Conservation (phyloP, 1,140 invertebrate genomes). For the Notospermus geniculatus region DNA sequence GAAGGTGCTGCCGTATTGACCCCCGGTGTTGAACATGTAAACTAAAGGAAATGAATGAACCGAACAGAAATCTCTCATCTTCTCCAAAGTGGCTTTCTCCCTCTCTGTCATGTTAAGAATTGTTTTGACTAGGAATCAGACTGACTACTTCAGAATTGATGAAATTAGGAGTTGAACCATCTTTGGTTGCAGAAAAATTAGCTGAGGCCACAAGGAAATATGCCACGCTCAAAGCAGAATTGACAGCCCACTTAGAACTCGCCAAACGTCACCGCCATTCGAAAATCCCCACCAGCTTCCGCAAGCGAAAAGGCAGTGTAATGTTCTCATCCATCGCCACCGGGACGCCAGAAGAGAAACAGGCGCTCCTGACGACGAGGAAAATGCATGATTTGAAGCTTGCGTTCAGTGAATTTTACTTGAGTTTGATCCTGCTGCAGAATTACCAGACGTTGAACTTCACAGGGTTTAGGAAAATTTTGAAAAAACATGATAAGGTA, state of each 20-base stretch:
- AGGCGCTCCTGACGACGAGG: constrained; percentile 30
- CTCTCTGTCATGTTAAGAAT: too few relatives aligned
- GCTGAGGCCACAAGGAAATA: constrained; percentile 95
- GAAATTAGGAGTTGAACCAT: too few relatives aligned
- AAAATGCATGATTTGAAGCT: constrained; percentile 84
- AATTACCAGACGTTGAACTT: constrained; percentile 91
- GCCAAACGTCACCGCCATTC: not conserved
- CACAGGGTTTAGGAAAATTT: constrained; percentile 98
- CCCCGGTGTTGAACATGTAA: too few relatives aligned
- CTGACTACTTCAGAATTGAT: too few relatives aligned
- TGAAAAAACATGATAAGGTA: constrained; percentile 99
- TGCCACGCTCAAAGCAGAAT: constrained; percentile 83
- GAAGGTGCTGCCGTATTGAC: too few relatives aligned
- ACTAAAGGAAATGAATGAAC: too few relatives aligned
- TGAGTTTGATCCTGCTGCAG: constrained; percentile 86
- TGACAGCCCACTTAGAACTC: constrained; percentile 63
- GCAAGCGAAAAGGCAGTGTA: constrained; percentile 24
- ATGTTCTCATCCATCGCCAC: constrained; percentile 19
- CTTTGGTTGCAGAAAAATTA: constrained; percentile 76
- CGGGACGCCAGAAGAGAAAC: constrained; percentile 29
- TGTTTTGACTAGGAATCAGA: too few relatives aligned
- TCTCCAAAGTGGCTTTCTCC: too few relatives aligned
- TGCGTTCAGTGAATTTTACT: constrained; percentile 98
- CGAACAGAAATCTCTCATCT: too few relatives aligned
- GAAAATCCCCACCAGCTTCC: constrained; percentile 19